Base-by-base conservation (phyloP, 2,797 vertebrate genomes). In the Mico argentatus region DNA sequence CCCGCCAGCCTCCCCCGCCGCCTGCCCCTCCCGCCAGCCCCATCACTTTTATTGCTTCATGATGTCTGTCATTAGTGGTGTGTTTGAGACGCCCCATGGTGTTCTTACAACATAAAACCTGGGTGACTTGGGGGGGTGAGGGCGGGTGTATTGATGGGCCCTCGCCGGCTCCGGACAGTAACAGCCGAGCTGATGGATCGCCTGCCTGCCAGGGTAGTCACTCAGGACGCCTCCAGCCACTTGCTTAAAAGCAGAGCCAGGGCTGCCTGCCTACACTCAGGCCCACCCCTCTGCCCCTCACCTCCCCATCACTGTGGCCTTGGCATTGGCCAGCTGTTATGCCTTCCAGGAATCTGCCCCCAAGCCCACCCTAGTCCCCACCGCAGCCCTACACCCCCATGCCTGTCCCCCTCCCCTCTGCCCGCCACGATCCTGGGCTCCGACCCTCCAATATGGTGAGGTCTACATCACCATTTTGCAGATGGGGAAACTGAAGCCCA, bases 81-180 rank as follows among this genome's bases (percentile, higher is more conserved):
- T 92, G 87, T 86, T 94, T 41, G 96, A 10, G 94, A 87, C 77
- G 61, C 96, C 97, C 27, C 3, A 20, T 77, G 26, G 92, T 98
- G 91, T 57, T 94, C 97, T 91, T 82, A 91, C 97, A 88, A 98
- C 85, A n/a, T 97, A 86, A 91, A 97, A 93, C 90, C 97, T 86
- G 94, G 85, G 92, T 20, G 24, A 14, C 27, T 9, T 1, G 75
- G 1, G 93, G 52, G 75, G 89, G 15, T n/a, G 64, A 88, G 80
- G 82, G 64, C 0, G 76, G 82, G 36, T 0, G 0, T 75, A 14
- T 67, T 87, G 48, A 92, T 22, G 86, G 97, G 93, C 83, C 15
- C 95, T 81, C 39, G 46, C 85, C 0, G 39, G 90, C 92, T 91
- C 80, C 2, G 59, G 93, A 70, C 92, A 70, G 97, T 64, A 92